Evolutionary conservation across 1,140 invertebrate species (phyloP), one percentile per base, ranked within the genome.

Genomic region (Oedothorax gibbosus): DNA sequence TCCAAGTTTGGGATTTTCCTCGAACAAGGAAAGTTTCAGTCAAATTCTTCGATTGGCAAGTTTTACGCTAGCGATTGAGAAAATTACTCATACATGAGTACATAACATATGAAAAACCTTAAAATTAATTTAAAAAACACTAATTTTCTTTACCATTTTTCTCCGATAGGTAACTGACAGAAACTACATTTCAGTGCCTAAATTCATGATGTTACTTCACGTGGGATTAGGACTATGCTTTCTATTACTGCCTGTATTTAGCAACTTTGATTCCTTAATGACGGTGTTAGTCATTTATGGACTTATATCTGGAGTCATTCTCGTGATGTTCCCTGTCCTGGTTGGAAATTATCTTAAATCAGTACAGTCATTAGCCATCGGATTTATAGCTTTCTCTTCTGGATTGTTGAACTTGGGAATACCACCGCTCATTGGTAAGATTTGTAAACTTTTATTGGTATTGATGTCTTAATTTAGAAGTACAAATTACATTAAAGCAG

Each of bases 291-390:
- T 76, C 18, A 14, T 76, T 6, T 84, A 76, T 35, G 82, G 82
- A 15, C 2, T 68, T 7, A 53, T 72, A 9, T 54, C 82, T 57
- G 82, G 82, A 68, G 73, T 65, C 0, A 53, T 20, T 10, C 9
- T 84, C 12, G 82, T 84, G 1, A 84, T 84, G 82, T 76, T 76
- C 20, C 82, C 82, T 6, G 57, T 84, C 20, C 56, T 84, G 12
- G 72, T 84, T 0, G 50, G 14, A 9, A 84, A 76, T 18, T 84
- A 84, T 21, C n/a, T 84, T 14, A 9, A 15, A 15, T 76, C 82
- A 21, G 82, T 76, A 14, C 82, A 84, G 9, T 84, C 82, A 6
- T 15, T 84, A 15, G 82, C 82, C 10, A 76, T 84, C 35, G 82
- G 82, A 6, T 76, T 11, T 64, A 77, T 84, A 7, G n/a, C 71